Conservation (phyloP, 2,888 invertebrate species). For the Melolontha melolontha region DNA sequence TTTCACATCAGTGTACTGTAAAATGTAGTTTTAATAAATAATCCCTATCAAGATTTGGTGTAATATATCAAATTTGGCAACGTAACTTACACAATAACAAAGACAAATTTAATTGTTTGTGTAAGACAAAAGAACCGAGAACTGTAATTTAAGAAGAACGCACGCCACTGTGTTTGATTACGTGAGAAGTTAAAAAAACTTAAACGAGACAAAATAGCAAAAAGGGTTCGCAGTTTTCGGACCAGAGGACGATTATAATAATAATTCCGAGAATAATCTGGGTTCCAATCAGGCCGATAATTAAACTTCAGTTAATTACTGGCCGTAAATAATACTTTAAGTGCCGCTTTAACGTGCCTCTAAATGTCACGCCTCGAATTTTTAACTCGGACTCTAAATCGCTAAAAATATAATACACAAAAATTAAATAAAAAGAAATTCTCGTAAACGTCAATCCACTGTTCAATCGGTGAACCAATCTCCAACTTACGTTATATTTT, state of each 20-base stretch:
- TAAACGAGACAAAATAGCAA: conserved; percentile 32
- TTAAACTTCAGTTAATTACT: conserved; percentile 65
- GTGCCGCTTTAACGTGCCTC: conserved; percentile 66
- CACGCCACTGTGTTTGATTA: conserved; percentile 19
- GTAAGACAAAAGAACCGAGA: no score
- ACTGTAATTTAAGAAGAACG: no score
- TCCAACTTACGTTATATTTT: conserved; percentile 51
- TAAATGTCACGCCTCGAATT: conserved; percentile 65
- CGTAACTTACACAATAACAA: no score
- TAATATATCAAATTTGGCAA: no score
- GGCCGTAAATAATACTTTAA: conserved; percentile 66
- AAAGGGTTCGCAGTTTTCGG: conserved; percentile 30
- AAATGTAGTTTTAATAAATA: no score
- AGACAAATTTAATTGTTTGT: no score
- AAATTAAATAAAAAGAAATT: conserved; percentile 60
- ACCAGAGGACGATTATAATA: conserved; percentile 44
- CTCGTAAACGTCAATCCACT: conserved; percentile 62
- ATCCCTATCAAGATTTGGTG: no score
- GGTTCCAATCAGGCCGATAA: conserved; percentile 64
- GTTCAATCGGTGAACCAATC: conserved; percentile 47
- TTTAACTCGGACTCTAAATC: conserved; percentile 59
- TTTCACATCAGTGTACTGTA: no score
- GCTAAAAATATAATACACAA: conserved; percentile 61
- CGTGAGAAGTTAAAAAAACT: conserved; percentile 13
- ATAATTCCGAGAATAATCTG: conserved; percentile 63